Evolutionary conservation across 1,140 invertebrate species (phyloP).

Genomic region (Aphaenogaster rudis): DNA sequence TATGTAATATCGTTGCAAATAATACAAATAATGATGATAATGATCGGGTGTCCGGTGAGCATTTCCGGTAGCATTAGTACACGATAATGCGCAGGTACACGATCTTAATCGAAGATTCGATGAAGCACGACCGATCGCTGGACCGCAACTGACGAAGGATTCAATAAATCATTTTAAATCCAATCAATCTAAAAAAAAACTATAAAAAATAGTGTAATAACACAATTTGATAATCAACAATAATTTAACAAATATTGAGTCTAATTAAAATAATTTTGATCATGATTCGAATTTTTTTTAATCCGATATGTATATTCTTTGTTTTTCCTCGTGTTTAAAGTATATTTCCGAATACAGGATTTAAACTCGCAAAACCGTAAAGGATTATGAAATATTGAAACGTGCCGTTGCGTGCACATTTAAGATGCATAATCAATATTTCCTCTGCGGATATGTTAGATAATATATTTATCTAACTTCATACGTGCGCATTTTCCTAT

Average conservation of each 20-base stretch:
- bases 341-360: background rate
- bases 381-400: constrained; percentile 11
- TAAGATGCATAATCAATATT: constrained; percentile 16
- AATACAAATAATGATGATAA: background rate
- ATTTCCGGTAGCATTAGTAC: constrained; percentile 17
- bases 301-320: background rate
- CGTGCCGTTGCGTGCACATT: background rate
- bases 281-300: background rate
- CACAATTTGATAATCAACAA: background rate
- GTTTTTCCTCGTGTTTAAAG: background rate
- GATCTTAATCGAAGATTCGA: constrained; percentile 37
- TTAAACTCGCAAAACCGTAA: background rate
- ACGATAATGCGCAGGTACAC: background rate
- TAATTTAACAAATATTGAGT: background rate
- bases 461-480: constrained; percentile 43
- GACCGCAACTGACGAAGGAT: background rate
- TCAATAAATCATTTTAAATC: constrained; percentile 1
- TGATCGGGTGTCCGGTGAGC: background rate
- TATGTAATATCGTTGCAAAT: background rate
- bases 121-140: constrained; percentile 54
- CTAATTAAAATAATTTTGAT: constrained; percentile 4
- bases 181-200: background rate
- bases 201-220: background rate
- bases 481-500: background rate
- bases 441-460: background rate